A percentile compares a stretch with the other conserved stretches of the same genome.
Conservation (phyloP, 2,113 vertebrate genomes). For the Ornithorhynchus anatinus region DNA sequence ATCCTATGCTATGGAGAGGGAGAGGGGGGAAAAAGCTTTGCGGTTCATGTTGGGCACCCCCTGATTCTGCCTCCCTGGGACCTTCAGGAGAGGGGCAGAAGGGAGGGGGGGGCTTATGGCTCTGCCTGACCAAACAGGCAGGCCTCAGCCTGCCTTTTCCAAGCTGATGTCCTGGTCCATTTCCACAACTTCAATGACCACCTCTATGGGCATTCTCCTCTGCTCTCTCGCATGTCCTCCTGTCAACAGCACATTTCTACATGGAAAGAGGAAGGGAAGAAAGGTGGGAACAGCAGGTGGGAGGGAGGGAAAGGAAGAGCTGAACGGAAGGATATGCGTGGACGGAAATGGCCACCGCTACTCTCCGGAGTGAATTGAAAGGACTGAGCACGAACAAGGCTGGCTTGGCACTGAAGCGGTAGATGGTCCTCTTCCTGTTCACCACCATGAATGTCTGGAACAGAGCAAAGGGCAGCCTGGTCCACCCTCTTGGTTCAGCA, state of each 20-base stretch:
- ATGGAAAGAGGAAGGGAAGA: neutral
- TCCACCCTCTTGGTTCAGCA: too few species aligned
- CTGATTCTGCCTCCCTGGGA: neutral
- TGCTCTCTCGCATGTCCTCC: too few species aligned
- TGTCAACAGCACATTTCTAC: neutral
- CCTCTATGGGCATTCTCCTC: too few species aligned
- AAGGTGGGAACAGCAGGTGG: neutral
- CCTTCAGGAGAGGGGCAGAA: neutral
- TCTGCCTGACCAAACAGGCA: too few species aligned
- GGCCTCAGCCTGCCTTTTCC: too few species aligned
- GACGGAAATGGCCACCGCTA: conserved; percentile 87
- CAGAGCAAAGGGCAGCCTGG: too few species aligned
- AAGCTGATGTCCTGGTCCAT: too few species aligned
- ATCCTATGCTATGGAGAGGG: neutral
- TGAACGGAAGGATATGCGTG: conserved; percentile 95
- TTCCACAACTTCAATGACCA: too few species aligned
- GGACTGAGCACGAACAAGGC: conserved; percentile 94
- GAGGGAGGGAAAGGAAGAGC: neutral
- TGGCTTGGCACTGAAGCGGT: conserved; percentile 92
- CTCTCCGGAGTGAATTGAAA: conserved; percentile 85
- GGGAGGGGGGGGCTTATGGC: neutral
- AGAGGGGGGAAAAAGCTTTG: neutral
- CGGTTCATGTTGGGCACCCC: neutral
- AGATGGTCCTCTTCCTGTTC: conserved; percentile 96
- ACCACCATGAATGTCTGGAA: conserved; percentile 93